Conservation (phyloP, 2,113 vertebrate species). For the Dromiciops gliroides region DNA sequence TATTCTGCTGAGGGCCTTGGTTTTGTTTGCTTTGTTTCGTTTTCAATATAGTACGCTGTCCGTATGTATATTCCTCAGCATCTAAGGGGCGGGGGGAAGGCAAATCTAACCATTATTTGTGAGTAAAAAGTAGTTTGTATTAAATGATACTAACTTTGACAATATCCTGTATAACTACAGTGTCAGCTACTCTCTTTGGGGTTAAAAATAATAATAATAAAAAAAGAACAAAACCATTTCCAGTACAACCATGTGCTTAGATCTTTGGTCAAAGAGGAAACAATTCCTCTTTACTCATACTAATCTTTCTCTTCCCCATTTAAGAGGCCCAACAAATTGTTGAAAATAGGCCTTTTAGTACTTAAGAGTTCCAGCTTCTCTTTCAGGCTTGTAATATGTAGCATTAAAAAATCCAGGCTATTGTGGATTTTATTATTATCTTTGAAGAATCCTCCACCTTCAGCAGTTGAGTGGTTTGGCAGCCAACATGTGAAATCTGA, state of each 20-base stretch:
- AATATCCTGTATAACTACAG: constrained; percentile 26
- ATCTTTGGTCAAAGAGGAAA: neutral
- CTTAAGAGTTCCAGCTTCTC: neutral
- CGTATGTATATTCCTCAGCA: constrained; percentile 22
- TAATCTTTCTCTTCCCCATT: neutral
- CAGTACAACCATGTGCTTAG: neutral
- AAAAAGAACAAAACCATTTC: neutral
- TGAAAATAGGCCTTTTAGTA: constrained; percentile 9
- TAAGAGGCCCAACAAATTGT: constrained; percentile 18
- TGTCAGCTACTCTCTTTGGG: neutral
- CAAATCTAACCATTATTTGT: neutral
- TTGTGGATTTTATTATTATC: constrained; percentile 45
- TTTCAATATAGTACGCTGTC: constrained; percentile 46
- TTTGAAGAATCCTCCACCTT: neutral
- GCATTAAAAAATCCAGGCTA: neutral
- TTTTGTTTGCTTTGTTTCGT: constrained; percentile 10
- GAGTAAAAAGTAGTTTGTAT: constrained; percentile 31
- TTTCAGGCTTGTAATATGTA: neutral
- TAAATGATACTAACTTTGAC: constrained; percentile 37
- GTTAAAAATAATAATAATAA: neutral
- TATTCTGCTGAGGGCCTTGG: constrained; percentile 20
- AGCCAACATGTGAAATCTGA: neutral
- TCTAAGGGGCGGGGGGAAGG: constrained; percentile 17
- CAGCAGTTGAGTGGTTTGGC: neutral
- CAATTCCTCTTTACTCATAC: neutral